Evolutionary conservation across 2,888 invertebrate genomes (phyloP).

Genomic region (Drosophila austrosaltans): DNA sequence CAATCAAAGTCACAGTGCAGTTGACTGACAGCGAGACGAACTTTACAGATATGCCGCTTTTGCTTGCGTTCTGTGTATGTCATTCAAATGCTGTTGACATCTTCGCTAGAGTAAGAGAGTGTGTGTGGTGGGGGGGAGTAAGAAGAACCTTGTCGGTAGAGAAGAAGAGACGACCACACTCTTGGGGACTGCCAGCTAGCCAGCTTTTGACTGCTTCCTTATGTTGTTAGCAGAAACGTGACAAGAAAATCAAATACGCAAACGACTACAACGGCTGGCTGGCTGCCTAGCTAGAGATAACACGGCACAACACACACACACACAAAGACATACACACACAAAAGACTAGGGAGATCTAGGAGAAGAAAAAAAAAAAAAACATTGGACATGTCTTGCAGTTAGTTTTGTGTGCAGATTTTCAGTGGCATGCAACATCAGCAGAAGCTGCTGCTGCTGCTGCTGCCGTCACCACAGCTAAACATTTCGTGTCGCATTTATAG

Average conservation of each 20-base stretch:
- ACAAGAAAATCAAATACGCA: constrained; percentile 80
- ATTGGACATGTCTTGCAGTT: constrained; percentile 67
- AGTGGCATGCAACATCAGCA: constrained; percentile 57
- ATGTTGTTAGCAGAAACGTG: constrained; percentile 80
- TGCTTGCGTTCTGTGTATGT: constrained; percentile 50
- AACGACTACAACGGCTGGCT: constrained; percentile 59
- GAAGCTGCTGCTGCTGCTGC: constrained; percentile 21
- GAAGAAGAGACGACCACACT: not conserved
- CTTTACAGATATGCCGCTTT: constrained; percentile 53
- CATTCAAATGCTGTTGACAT: constrained; percentile 77
- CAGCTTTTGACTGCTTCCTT: constrained; percentile 78
- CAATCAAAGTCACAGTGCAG: constrained; percentile 70
- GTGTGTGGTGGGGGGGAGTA: constrained; percentile 1
- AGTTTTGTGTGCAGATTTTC: constrained; percentile 63
- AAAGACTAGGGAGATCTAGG: constrained; percentile 17
- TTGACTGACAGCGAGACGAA: constrained; percentile 71
- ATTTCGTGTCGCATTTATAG: constrained; percentile 78
- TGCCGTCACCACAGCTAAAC: constrained; percentile 59
- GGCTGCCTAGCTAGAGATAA: constrained; percentile 45
- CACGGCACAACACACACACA: constrained; percentile 27
- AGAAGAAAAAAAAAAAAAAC: constrained; percentile 9
- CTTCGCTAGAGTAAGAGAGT: constrained; percentile 18
- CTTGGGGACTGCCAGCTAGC: constrained; percentile 53
- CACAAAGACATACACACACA: constrained; percentile 14
- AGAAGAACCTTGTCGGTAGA: too few species aligned